A percentile compares a stretch with the other conserved stretches of the same genome.
These are phyloP conservation scores for Pteropus alecto DNA, from an alignment of 2,113 vertebrate genomes.

Conservation along the genomic window DNA sequence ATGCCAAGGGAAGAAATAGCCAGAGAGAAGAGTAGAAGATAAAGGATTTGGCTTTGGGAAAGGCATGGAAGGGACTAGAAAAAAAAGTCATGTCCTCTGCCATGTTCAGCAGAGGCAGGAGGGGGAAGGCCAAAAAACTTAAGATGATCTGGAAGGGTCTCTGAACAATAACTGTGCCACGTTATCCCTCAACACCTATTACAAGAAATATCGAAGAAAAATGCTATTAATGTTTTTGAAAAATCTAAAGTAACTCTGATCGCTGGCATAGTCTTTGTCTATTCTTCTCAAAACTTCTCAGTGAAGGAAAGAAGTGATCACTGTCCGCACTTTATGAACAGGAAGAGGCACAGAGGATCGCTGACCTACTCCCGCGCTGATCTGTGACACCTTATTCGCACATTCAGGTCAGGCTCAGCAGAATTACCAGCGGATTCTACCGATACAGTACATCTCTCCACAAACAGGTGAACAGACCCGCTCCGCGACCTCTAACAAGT, in stretches of 20 bases:
- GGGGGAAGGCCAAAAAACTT: background rate
- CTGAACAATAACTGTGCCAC: background rate
- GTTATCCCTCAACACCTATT: background rate
- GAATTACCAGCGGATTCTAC: background rate
- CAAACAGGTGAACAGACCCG: background rate
- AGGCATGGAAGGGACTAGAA: background rate
- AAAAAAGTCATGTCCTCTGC: background rate
- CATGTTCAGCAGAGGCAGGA: no score
- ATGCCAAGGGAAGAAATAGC: background rate
- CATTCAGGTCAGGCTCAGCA: background rate
- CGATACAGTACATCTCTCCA: background rate
- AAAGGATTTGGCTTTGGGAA: background rate
- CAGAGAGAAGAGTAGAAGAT: background rate
- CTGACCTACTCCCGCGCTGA: background rate
- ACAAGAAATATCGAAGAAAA: background rate
- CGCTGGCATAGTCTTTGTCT: background rate
- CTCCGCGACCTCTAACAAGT: background rate
- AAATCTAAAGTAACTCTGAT: background rate
- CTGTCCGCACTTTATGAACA: background rate
- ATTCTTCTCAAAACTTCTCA: background rate
- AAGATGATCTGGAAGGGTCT: background rate
- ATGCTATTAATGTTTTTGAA: background rate
- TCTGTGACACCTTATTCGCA: background rate
- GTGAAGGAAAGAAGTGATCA: background rate
- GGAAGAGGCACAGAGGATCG: background rate